Percentiles rank a stretch among this genome's conserved stretches.
Evolutionary conservation across 2,797 vertebrate species (phyloP).

Genomic region (Staurois parvus): DNA sequence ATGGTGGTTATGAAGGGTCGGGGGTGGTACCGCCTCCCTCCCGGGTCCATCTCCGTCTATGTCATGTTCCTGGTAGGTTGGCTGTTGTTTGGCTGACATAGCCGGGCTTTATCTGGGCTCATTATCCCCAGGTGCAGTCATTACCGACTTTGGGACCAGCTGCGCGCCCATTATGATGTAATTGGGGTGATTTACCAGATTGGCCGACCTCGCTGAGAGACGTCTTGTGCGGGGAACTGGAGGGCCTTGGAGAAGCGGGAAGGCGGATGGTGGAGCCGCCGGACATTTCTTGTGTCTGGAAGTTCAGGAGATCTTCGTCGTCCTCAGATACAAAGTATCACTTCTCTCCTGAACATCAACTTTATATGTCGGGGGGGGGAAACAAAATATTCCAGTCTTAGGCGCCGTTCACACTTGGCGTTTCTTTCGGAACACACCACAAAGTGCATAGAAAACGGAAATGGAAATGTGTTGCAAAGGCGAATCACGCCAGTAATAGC

Average conservation of each 20-base stretch:
- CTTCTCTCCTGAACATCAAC: too few species aligned
- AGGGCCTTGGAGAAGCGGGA: neutral
- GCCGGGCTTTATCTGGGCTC: constrained; percentile 40
- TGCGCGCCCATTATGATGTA: constrained; percentile 51
- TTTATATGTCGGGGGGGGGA: too few species aligned
- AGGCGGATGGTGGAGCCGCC: neutral
- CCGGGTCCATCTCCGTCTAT: neutral
- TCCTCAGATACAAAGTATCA: too few species aligned
- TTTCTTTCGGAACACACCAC: too few species aligned
- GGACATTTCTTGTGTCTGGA: too few species aligned
- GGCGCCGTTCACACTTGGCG: too few species aligned
- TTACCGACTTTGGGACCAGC: constrained; percentile 45
- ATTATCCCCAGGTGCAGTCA: constrained; percentile 59
- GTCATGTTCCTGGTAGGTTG: constrained; percentile 40
- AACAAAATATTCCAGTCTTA: too few species aligned
- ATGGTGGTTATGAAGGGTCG: neutral
- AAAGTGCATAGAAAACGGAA: too few species aligned
- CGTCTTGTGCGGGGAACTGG: constrained; percentile 7
- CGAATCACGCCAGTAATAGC: too few species aligned
- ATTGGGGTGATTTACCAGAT: constrained; percentile 57
- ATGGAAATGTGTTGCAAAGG: too few species aligned
- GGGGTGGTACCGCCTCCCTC: constrained; percentile 7
- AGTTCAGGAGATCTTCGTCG: too few species aligned
- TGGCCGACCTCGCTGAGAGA: constrained; percentile 45
- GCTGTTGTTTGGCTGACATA: constrained; percentile 38